Evolutionary conservation across 2,113 vertebrate genomes (phyloP), one percentile per base, ranked within the genome.

Genomic region (Tupaia chinensis): DNA sequence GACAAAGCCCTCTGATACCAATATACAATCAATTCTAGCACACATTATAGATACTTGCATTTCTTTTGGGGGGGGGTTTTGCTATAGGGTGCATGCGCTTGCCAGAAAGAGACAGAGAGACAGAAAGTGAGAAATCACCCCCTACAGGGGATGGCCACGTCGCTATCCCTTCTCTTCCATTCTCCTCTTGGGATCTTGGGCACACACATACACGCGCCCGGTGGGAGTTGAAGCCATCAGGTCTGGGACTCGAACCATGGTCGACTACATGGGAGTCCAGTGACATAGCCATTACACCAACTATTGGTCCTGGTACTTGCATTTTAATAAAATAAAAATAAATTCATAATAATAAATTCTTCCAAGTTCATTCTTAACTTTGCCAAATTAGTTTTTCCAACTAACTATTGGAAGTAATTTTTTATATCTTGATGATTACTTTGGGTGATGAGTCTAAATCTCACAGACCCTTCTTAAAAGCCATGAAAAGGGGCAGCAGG

Each of bases 271-370:
- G 44, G 44, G 44, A 44, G 44, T 44, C 44, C 44, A 44, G 44
- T 44, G 44, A 44, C 44, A 44, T 44, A 44, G 44, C 44, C 44
- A 44, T 44, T 44, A 44, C 5, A 5, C 44, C 44, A 44, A 44
- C 44, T 44, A 44, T 5, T 44, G 44, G 44, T 44, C 44, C 44
- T 44, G 44, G 12, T 12, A 72, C 20, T 93, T 95, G 91, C 22
- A 94, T 94, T 86, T 96, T 96, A 97, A 78, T 68, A 93, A 96
- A 87, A 70, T 79, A 92, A 93, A 58, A 89, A 87, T 78, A 68
- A 32, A 73, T 58, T 77, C 3, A 25, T 44, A 79, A 17, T 63
- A 87, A 44, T 89, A 89, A 87, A 69, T 89, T 86, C 53, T 70
- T 96, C 68, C 66, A 69, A 94, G 80, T 93, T 56, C 17, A 27